Evolutionary conservation across 2,888 invertebrate genomes (phyloP), one percentile per base, ranked within the genome.

Genomic region (Xylota sylvarum): DNA sequence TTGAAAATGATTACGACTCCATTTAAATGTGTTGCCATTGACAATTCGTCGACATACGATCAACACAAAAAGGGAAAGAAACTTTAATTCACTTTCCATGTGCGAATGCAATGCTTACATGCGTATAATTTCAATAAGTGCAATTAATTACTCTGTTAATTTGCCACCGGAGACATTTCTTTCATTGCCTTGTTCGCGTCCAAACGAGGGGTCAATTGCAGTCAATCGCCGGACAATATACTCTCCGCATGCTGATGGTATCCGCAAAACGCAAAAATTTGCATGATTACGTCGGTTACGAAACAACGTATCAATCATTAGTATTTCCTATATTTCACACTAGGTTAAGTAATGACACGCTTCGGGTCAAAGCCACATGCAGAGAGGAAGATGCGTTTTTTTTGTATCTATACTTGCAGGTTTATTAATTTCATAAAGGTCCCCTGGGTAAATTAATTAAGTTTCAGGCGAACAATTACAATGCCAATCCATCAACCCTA

Each of bases 281-380:
- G 65, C 56, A 65, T 65, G 46, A 32, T 76, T 56, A 56, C 56
- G 46, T n/a, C 35, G 46, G 37, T 60, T 60, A 23, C 40, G 19
- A 37, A 60, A 60, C 23, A 7, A 23, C 35, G 14, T 37, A 40
- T 7, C 9, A 52, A n/a, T 52, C 37, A 35, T 50, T 50, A 50
- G 48, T 48, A 23, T 62, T 73, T 60, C 72, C 43, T 23, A 58
- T 58, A 17, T 48, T 48, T 65, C 50, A 35, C 64, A 48, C 32
- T 4, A 46, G n/a, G 12, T 58, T 58, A 37, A 37, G 5, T 37
- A 19, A 19, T 40, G 4, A 19, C 5, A 17, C 35, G 4, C 14
- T 37, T 72, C 27, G 23, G 46, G 55, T 65, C 35, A 76, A 56
- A 23, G 17, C 35, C 10, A 19, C 46, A 65, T 46, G 56, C 30